Conservation (phyloP, 64 coral and sea anemone species). For the Dendrophyllia cribrosa region DNA sequence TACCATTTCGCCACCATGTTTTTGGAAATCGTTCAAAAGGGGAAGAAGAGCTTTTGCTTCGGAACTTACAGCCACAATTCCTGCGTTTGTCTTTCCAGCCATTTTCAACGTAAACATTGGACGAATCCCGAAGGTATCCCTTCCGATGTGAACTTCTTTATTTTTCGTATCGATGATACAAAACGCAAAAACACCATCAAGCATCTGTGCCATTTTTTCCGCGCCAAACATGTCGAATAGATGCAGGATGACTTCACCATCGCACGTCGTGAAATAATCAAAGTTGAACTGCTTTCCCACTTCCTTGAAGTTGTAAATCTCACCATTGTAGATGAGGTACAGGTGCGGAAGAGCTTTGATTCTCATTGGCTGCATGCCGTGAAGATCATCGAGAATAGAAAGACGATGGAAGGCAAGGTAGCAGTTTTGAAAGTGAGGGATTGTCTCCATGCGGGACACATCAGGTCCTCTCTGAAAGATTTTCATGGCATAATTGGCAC, state of each 20-base stretch:
- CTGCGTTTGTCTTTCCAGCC: conserved; percentile 18
- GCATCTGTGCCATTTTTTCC: conserved; percentile 93
- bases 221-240: conserved; percentile 92
- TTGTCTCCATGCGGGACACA: conserved; percentile 95
- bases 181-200: conserved; percentile 99
- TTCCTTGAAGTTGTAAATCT: conserved; percentile 96
- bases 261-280: conserved; percentile 90
- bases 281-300: conserved; percentile 82
- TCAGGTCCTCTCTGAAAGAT: conserved; percentile 92
- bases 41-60: conserved; percentile 84
- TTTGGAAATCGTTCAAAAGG: conserved; percentile 72
- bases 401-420: conserved; percentile 94
- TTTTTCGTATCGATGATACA: conserved; percentile 88
- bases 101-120: conserved; percentile 87
- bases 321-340: conserved; percentile 94
- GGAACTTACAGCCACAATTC: conserved; percentile 84
- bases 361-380: conserved; percentile 99
- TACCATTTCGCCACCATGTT: conserved; percentile 71
- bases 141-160: conserved; percentile 91
- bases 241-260: conserved; percentile 96
- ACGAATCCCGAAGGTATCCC: conserved; percentile 96
- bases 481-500: conserved; percentile 82
- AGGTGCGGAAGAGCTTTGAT: conserved; percentile 87
- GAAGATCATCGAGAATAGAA: conserved; percentile 83
- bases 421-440: conserved; percentile 89